phyloP scores from a whole-genome alignment of 2,888 invertebrate species.

The Aplocera efformata region DNA sequence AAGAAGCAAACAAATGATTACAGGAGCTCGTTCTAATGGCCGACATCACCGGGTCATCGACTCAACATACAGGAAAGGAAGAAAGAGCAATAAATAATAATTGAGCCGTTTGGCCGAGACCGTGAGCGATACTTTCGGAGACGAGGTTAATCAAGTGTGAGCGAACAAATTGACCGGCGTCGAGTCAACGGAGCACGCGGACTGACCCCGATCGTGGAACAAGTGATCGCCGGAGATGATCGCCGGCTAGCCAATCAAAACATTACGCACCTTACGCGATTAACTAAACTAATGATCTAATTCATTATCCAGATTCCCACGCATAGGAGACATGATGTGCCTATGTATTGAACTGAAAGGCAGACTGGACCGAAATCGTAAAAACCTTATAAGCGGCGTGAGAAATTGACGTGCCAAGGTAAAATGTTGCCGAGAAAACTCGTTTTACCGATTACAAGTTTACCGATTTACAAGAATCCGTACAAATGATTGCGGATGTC shows the following conservation, averaged over 20 bases:
- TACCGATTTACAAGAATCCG: slow-evolving; percentile 2
- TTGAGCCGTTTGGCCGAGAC: slow-evolving; percentile 20
- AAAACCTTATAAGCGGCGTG: no score
- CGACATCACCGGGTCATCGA: not conserved
- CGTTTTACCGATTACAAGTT: no score
- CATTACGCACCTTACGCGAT: no score
- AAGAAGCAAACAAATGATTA: no score
- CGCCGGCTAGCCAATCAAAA: not conserved
- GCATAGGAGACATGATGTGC: no score
- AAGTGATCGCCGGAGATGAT: slow-evolving; percentile 3
- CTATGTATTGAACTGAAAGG: no score
- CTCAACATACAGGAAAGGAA: slow-evolving; percentile 9
- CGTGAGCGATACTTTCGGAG: slow-evolving; percentile 17
- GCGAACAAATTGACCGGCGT: slow-evolving; percentile 28
- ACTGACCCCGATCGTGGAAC: slow-evolving; percentile 38
- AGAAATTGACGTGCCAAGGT: no score
- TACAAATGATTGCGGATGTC: slow-evolving; percentile 1
- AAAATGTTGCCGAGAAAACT: no score
- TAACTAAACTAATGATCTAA: no score
- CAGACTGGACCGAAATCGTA: no score
- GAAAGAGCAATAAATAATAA: slow-evolving; percentile 19
- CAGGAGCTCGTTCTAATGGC: no score
- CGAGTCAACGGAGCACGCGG: slow-evolving; percentile 13
- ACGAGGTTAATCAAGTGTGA: slow-evolving; percentile 29
- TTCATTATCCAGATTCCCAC: no score